A percentile compares a stretch with the other conserved stretches of the same genome.
phyloP scores from a whole-genome alignment of 2,113 vertebrate genomes.

The Tragelaphus strepsiceros region DNA sequence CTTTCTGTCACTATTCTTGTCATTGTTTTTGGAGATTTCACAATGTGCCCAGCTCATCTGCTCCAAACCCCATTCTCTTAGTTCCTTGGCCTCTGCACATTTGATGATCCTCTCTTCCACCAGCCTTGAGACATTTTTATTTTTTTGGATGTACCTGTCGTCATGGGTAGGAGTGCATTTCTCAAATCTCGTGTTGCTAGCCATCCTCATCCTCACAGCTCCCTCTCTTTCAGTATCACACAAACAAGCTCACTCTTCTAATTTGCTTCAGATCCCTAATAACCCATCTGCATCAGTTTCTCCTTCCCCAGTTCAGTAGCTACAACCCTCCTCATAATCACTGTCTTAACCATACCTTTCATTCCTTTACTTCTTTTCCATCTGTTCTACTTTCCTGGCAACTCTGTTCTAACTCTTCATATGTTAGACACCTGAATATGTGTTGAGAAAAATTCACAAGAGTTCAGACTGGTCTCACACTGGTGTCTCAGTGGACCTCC shows the following conservation, averaged over 20 bases:
- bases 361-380: not conserved
- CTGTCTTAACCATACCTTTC: not conserved
- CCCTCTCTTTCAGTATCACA: not conserved
- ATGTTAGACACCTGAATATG: not conserved
- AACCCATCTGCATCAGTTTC: not conserved
- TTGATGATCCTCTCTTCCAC: not conserved
- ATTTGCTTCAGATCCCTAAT: not conserved
- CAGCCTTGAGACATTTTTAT: not conserved
- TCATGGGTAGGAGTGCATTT: not conserved
- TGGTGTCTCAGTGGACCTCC: not conserved
- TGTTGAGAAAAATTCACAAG: not conserved
- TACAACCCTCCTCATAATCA: not conserved
- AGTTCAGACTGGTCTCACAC: not conserved
- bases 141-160: fast-evolving
- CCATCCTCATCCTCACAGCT: not conserved
- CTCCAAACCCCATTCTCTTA: not conserved
- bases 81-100: no score
- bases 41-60: not conserved
- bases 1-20: not conserved
- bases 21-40: not conserved
- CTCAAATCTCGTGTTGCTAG: not conserved
- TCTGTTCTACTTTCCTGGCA: not conserved
- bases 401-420: not conserved
- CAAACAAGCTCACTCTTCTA: not conserved
- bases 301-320: not conserved